Conservation (phyloP, 1,140 invertebrate species). For the Calephelis nemesis region DNA sequence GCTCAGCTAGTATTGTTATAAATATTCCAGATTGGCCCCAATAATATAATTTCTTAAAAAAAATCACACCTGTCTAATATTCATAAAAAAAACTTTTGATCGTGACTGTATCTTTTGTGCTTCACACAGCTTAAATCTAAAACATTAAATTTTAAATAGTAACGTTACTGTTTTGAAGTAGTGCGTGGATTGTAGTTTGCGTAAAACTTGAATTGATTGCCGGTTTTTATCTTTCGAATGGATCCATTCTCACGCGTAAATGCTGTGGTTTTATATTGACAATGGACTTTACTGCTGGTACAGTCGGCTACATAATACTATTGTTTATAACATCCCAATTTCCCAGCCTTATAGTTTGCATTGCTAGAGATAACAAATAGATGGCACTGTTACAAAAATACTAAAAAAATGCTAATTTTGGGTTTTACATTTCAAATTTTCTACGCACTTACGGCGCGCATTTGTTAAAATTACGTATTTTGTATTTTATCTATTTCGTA, state of each 20-base stretch:
- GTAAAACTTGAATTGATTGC: conserved; percentile 6
- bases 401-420: no score
- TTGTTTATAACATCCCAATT: background rate
- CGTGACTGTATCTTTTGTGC: background rate
- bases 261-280: conserved; percentile 8
- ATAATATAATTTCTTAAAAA: no score
- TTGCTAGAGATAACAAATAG: no score
- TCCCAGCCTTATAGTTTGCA: no score
- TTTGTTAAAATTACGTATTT: no score
- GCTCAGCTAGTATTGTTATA: no score
- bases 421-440: no score
- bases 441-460: no score
- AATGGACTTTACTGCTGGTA: conserved; percentile 4
- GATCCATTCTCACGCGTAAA: conserved; percentile 13
- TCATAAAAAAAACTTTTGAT: background rate
- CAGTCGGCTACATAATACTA: background rate
- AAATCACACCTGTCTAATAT: background rate
- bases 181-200: background rate
- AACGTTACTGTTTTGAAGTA: background rate
- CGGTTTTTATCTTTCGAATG: conserved; percentile 1
- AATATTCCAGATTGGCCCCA: no score
- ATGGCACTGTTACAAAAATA: no score
- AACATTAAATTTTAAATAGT: background rate
- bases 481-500: no score
- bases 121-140: background rate